Percentiles rank a stretch among this genome's conserved stretches.
phyloP scores from a whole-genome alignment of 2,888 invertebrate genomes.

The Polyommatus icarus region DNA sequence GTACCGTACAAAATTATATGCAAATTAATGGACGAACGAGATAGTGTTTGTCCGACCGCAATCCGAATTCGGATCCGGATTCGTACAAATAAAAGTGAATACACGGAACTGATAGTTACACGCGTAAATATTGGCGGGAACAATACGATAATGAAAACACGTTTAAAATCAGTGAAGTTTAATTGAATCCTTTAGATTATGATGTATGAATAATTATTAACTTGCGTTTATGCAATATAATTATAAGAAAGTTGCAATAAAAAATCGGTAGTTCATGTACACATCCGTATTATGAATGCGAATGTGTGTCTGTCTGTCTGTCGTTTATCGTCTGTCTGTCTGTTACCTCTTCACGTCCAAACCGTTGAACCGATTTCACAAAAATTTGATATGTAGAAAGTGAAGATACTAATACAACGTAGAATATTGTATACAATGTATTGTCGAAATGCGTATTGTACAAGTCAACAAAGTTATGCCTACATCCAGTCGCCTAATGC shows the following conservation, averaged over 20 bases:
- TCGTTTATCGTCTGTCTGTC: no score
- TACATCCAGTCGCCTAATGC: conserved; percentile 9
- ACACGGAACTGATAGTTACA: conserved; percentile 25
- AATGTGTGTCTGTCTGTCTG: no score
- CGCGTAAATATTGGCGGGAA: conserved; percentile 25
- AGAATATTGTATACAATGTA: not conserved
- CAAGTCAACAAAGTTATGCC: not conserved
- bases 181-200: conserved; percentile 8
- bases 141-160: conserved; percentile 28
- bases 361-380: no score
- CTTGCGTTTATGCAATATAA: not conserved
- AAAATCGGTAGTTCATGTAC: no score
- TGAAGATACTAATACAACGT: no score
- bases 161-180: conserved; percentile 20
- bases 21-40: conserved; percentile 39
- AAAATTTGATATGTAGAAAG: no score
- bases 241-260: no score
- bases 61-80: conserved; percentile 33
- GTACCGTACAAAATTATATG: conserved; percentile 39
- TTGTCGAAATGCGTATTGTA: not conserved
- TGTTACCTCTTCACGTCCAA: no score
- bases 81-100: conserved; percentile 29
- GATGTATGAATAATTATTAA: not conserved
- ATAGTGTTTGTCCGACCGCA: conserved; percentile 40
- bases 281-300: no score